Evolutionary conservation across 2,797 vertebrate genomes (phyloP).

Genomic region (Oreonectes daqikongensis): DNA sequence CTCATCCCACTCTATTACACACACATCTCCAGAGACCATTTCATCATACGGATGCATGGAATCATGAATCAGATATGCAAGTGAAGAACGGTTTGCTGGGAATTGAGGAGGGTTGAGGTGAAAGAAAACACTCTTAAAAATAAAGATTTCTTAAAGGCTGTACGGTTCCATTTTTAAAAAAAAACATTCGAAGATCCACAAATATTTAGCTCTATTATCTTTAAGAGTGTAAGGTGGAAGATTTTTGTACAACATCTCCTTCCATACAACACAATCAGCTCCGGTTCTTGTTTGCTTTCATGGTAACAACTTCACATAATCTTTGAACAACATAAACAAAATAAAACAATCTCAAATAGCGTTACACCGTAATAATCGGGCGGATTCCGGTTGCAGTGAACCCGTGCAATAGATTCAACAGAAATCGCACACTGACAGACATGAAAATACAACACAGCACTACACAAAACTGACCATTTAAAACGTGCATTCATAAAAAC

Average conservation of each 20-base stretch:
- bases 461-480: conserved; percentile 13
- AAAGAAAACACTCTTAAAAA: background rate
- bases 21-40: background rate
- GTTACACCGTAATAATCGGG: conserved; percentile 29
- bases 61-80: conserved; percentile 3
- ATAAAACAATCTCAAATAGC: conserved; percentile 23
- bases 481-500: conserved; percentile 42
- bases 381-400: conserved; percentile 29
- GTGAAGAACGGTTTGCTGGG: background rate
- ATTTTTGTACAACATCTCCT: background rate
- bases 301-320: background rate
- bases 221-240: background rate
- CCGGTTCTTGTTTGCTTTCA: background rate
- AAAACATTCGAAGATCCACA: too few relatives aligned
- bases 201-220: too few relatives aligned
- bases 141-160: too few relatives aligned
- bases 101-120: background rate
- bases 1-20: background rate
- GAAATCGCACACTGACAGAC: conserved; percentile 19
- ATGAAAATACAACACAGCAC: conserved; percentile 29
- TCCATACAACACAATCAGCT: conserved; percentile 4
- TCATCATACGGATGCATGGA: background rate
- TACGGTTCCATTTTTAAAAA: too few relatives aligned
- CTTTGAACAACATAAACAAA: conserved; percentile 31
- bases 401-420: conserved; percentile 34